phyloP scores from a whole-genome alignment of 2,113 vertebrate genomes.

The Sclerurus mexicanus region DNA sequence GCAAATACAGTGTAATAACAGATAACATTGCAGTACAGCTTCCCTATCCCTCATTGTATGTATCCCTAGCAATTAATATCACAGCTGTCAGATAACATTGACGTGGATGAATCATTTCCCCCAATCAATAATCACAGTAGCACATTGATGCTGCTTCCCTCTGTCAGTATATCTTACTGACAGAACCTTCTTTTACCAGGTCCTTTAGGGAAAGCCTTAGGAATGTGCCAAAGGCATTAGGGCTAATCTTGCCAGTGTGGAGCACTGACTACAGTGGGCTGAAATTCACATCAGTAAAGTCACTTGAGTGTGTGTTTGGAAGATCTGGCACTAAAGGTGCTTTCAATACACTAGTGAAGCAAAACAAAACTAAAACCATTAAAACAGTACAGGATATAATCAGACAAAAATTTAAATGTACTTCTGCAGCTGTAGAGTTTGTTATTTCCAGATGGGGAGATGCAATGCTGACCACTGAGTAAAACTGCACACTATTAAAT shows the following conservation, averaged over 20 bases:
- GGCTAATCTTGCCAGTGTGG: neutral
- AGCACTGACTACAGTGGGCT: neutral
- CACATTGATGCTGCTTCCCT: neutral
- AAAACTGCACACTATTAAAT: neutral
- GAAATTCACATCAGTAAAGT: neutral
- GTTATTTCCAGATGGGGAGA: neutral
- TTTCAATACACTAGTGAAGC: neutral
- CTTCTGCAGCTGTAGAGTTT: neutral
- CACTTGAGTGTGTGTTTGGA: neutral
- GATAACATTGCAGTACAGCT: neutral
- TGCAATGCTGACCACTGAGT: neutral
- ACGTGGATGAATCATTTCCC: neutral
- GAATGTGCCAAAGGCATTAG: neutral
- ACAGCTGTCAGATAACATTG: neutral
- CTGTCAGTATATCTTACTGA: neutral
- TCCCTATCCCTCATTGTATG: neutral
- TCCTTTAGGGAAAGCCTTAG: neutral
- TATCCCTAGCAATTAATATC: constrained; percentile 13
- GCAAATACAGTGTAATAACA: neutral
- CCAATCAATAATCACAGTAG: neutral
- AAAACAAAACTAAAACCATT: neutral
- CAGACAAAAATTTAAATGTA: neutral
- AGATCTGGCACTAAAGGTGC: neutral
- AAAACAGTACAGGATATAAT: neutral
- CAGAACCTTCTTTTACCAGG: neutral